Percentiles rank a stretch among this genome's conserved stretches.
These are phyloP conservation scores for Geotrupes spiniger DNA, from an alignment of 2,888 invertebrate genomes.

Conservation along the genomic window DNA sequence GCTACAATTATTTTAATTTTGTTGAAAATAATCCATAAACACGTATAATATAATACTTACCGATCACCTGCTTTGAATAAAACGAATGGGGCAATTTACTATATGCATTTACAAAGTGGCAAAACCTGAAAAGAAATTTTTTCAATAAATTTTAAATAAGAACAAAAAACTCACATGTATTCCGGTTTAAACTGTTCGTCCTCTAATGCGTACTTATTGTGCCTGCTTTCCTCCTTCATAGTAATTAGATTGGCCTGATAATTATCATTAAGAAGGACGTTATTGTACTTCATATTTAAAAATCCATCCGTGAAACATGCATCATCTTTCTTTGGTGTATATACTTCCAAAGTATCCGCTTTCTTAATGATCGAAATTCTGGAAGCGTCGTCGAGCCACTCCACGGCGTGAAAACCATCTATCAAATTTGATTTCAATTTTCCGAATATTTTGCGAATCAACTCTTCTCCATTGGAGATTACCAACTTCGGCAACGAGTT, in stretches of 20 bases:
- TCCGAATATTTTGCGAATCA: constrained; percentile 24
- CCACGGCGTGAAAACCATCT: constrained; percentile 12
- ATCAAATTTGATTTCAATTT: constrained; percentile 24
- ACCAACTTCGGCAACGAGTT: constrained; percentile 16
- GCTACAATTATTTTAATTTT: constrained; percentile 24
- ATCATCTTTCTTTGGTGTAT: constrained; percentile 18
- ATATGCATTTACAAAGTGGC: constrained; percentile 25
- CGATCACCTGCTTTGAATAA: constrained; percentile 24
- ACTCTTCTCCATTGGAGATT: constrained; percentile 14
- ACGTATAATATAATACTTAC: constrained; percentile 21
- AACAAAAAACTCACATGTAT: constrained; percentile 15
- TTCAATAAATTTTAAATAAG: too few species aligned
- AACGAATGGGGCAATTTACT: constrained; percentile 26
- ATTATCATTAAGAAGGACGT: constrained; percentile 1
- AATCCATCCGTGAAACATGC: constrained; percentile 11
- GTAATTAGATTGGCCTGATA: constrained; percentile 16
- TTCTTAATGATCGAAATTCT: constrained; percentile 20
- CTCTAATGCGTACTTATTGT: constrained; percentile 7
- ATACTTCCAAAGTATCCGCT: constrained; percentile 22
- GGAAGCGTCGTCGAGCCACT: constrained; percentile 27
- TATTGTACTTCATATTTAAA: constrained; percentile 16
- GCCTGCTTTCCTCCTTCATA: constrained; percentile 11
- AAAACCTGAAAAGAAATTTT: constrained; percentile 25
- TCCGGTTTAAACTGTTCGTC: constrained; percentile 10
- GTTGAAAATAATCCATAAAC: background rate